phyloP scores from a whole-genome alignment of 2,888 invertebrate species.

The Galeruca laticollis region DNA sequence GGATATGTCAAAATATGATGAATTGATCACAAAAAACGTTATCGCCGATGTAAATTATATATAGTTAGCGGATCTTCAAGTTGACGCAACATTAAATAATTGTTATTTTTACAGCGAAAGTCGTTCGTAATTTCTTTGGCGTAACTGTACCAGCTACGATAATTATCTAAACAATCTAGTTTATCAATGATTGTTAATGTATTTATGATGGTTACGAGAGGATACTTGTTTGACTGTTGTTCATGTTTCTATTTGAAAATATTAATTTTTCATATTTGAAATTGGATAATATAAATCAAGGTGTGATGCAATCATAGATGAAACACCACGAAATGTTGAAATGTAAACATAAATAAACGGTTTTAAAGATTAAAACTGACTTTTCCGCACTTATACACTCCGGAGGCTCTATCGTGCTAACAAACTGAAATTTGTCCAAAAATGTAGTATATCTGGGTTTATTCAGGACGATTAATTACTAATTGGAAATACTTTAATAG shows the following conservation, averaged over 20 bases:
- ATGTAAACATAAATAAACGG: too few species aligned
- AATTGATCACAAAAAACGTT: conserved; percentile 15
- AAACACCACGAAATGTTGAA: too few species aligned
- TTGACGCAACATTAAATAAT: not conserved
- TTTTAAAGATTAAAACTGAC: too few species aligned
- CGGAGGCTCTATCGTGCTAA: too few species aligned
- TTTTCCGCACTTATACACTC: too few species aligned
- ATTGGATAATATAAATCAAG: too few species aligned
- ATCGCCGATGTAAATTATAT: conserved; percentile 10
- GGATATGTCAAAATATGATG: conserved; percentile 24
- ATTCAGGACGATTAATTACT: too few species aligned
- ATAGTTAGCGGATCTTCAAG: conserved; percentile 9
- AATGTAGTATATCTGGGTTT: too few species aligned
- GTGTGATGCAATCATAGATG: too few species aligned
- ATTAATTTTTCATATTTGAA: not conserved
- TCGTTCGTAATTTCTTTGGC: not conserved
- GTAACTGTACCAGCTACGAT: not conserved
- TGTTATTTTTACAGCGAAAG: conserved; percentile 8
- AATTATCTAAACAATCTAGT: not conserved
- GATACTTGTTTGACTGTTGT: not conserved
- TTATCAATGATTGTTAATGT: not conserved
- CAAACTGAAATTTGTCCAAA: too few species aligned
- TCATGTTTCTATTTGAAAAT: not conserved
- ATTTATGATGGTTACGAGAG: not conserved
- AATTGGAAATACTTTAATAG: too few species aligned